Conservation (phyloP, 1,140 invertebrate species). For the Araneus ventricosus region DNA sequence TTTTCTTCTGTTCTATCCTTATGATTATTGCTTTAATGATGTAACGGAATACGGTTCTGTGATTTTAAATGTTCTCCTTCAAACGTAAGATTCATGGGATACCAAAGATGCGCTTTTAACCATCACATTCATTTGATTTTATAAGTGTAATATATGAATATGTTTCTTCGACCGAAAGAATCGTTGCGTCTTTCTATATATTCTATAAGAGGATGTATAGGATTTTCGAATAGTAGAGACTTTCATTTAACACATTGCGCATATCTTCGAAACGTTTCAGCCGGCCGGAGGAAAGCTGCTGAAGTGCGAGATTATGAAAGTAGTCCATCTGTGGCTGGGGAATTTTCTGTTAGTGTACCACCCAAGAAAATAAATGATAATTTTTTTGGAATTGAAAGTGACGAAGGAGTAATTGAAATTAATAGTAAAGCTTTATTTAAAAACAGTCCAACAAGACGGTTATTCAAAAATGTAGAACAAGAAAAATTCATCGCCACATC, state of each 20-base stretch:
- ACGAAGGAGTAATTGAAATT: conserved; percentile 53
- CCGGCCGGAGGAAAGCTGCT: neutral
- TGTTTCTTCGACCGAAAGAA: neutral
- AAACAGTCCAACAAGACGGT: neutral
- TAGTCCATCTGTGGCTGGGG: neutral
- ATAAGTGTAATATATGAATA: neutral
- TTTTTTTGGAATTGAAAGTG: conserved; percentile 64
- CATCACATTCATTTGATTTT: no score
- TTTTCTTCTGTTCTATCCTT: no score
- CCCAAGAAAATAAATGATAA: neutral
- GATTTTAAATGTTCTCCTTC: no score
- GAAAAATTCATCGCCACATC: neutral
- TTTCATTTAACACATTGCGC: neutral
- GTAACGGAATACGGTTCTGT: no score
- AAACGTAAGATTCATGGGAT: no score
- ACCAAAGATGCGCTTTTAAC: no score
- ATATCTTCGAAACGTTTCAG: neutral
- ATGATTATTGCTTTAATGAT: no score
- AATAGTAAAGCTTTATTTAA: neutral
- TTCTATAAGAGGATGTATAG: neutral
- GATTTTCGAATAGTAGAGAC: neutral
- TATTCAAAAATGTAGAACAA: neutral
- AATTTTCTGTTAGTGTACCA: neutral
- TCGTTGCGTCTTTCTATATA: neutral
- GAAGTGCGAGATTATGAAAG: neutral